Base-by-base conservation (phyloP, 1,140 invertebrate species). In the Aphidius gifuensis region DNA sequence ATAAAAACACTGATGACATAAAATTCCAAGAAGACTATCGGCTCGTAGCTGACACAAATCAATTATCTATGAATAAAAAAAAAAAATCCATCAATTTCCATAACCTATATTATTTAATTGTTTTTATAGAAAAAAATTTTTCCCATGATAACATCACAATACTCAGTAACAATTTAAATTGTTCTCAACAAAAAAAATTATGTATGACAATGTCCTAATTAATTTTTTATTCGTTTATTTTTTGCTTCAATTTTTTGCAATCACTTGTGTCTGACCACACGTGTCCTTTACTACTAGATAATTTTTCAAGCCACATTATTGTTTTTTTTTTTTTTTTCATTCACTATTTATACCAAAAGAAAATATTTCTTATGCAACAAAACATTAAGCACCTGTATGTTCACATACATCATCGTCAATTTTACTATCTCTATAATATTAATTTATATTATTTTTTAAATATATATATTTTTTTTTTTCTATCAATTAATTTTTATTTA, bases 351-450 rank as follows among this genome's bases (percentile, higher is more conserved):
- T 9, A 8, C 4, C 3, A 8, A 46, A 46, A 46, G n/a, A 2
- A 46, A 9, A 8, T 46, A n/a, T 46, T 46, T 60, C 39, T 61
- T 61, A 61, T 61, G 60, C 60, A 61, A 61, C 16, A 53, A 44
- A 61, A 61, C 38, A 53, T 5, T 45, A 11, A 45, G 44, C 44
- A 61, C 60, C 44, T 61, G 60, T 43, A 47, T 16, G 23, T 32
- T 32, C 23, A 32, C 40, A 8, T 48, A 8, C 50, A 60, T 53
- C 59, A 60, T 53, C 40, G 43, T 7, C 9, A 51, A 9, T 60
- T 9, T 49, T 48, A 38, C 9, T 16, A 9, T 44, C 58, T 32
- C 0, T 50, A 8, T 50, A 23, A 23, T 50, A 23, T 50, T 16
- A 16, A 48, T 50, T 45, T 60, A 48, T 43, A 44, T 60, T 16